These are phyloP conservation scores for Megathymus violae DNA, from an alignment of 1,140 invertebrate species.

Conservation along the genomic window DNA sequence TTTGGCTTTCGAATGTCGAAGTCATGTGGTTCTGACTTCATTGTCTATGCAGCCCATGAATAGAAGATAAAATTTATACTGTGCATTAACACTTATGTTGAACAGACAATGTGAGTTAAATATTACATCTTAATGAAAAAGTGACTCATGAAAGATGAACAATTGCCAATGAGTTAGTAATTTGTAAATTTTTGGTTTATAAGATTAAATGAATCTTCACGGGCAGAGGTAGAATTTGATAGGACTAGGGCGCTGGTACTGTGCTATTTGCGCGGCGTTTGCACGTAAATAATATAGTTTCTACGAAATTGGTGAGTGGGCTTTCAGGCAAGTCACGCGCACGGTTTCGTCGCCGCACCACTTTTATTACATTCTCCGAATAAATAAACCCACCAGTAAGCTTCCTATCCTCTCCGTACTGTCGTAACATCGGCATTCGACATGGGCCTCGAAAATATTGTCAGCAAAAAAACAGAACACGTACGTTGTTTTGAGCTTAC, in stretches of 20 bases:
- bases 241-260: conserved; percentile 27
- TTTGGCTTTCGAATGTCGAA: no score
- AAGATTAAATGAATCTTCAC: no score
- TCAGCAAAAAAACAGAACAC: background rate
- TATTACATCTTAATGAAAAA: no score
- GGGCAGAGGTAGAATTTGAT: background rate
- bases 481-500: background rate
- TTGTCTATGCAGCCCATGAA: no score
- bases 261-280: conserved; percentile 46
- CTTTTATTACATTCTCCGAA: conserved; percentile 72
- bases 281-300: conserved; percentile 59
- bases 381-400: conserved; percentile 57
- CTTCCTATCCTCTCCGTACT: conserved; percentile 31
- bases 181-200: no score
- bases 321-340: conserved; percentile 59
- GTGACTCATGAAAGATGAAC: no score
- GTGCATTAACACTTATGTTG: no score
- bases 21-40: no score
- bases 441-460: conserved; percentile 3
- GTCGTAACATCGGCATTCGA: conserved; percentile 32
- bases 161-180: no score
- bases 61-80: no score
- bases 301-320: conserved; percentile 45
- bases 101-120: no score
- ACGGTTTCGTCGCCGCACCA: conserved; percentile 50